These are phyloP conservation scores for Sminthurinus aureus DNA, from an alignment of 2,888 invertebrate genomes.

Conservation along the genomic window DNA sequence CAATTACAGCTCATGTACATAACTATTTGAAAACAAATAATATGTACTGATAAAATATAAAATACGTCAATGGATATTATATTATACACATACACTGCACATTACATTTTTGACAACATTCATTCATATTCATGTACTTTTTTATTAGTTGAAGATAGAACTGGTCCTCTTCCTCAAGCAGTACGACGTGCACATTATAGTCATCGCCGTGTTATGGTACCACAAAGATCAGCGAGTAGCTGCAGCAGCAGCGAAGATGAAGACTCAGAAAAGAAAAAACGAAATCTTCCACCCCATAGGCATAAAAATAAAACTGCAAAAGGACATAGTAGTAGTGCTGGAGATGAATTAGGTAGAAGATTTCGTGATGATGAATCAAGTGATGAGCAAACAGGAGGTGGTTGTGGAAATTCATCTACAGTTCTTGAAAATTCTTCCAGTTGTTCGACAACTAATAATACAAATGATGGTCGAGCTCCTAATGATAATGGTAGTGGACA, in stretches of 20 bases:
- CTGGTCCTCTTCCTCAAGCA: constrained; percentile 42
- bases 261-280: constrained; percentile 50
- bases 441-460: too few species aligned
- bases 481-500: constrained; percentile 19
- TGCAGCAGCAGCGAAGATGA: constrained; percentile 49
- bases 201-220: constrained; percentile 43
- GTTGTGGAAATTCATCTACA: constrained; percentile 53
- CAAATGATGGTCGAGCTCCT: constrained; percentile 6
- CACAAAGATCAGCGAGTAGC: constrained; percentile 46
- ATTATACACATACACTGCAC: too few species aligned
- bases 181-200: constrained; percentile 35
- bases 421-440: constrained; percentile 27
- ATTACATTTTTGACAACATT: too few species aligned
- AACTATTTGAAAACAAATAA: not conserved
- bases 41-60: too few species aligned
- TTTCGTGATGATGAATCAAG: constrained; percentile 77
- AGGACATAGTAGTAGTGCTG: constrained; percentile 18
- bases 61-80: too few species aligned
- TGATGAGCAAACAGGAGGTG: constrained; percentile 76
- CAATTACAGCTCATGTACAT: too few species aligned
- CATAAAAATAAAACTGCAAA: constrained; percentile 37
- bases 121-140: not conserved
- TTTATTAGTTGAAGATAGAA: constrained; percentile 39
- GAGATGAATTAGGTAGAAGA: constrained; percentile 28
- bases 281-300: constrained; percentile 31